phyloP scores from a whole-genome alignment of 2,888 invertebrate genomes.

The Hyalella azteca region DNA sequence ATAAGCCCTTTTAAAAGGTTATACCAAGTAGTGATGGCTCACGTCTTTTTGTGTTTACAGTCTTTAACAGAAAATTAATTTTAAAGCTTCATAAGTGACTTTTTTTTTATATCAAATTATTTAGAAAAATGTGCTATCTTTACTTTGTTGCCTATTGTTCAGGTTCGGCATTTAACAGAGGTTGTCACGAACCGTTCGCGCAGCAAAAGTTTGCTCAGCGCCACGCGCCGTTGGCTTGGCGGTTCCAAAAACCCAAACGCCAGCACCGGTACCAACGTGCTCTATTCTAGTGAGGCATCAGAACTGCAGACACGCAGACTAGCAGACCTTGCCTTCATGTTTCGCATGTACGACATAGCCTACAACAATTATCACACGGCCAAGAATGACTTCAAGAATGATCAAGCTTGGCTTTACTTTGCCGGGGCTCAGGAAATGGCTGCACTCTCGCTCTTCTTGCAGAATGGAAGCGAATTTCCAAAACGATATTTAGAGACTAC shows the following conservation, averaged over 20 bases:
- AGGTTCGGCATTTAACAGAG: conserved; percentile 52
- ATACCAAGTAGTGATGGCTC: too few relatives aligned
- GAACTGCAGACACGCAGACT: conserved; percentile 91
- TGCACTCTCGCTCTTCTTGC: conserved; percentile 75
- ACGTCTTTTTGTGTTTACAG: too few relatives aligned
- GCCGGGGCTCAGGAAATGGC: conserved; percentile 98
- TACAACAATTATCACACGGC: conserved; percentile 89
- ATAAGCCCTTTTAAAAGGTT: too few relatives aligned
- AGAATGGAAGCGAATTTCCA: conserved; percentile 61
- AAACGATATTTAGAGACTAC: conserved; percentile 54
- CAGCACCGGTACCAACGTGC: conserved; percentile 65
- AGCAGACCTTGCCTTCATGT: conserved; percentile 95
- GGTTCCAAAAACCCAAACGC: conserved; percentile 80
- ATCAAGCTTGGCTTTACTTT: conserved; percentile 96
- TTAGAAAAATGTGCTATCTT: too few relatives aligned
- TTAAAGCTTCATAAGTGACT: too few relatives aligned
- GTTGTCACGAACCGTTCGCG: conserved; percentile 55
- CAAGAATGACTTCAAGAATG: conserved; percentile 96
- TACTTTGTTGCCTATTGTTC: neutral
- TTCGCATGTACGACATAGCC: conserved; percentile 89
- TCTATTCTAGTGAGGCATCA: conserved; percentile 79
- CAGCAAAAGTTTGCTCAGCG: conserved; percentile 78
- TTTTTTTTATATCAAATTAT: too few relatives aligned
- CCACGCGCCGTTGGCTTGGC: conserved; percentile 94
- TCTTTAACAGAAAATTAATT: too few relatives aligned